phyloP scores from a whole-genome alignment of 2,113 vertebrate species.

The Clinocottus analis region DNA sequence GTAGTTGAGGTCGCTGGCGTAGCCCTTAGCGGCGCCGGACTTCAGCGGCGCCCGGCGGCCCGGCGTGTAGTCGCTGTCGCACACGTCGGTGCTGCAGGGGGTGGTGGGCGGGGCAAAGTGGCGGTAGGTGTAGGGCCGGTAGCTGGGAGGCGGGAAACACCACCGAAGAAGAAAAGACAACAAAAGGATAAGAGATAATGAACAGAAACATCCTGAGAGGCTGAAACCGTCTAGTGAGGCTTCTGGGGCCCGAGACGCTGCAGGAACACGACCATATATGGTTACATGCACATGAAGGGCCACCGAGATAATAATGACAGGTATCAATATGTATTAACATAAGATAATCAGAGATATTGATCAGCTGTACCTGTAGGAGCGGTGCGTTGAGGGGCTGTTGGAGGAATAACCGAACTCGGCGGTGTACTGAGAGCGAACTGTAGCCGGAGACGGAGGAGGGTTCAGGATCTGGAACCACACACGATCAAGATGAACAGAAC shows the following conservation, averaged over 20 bases:
- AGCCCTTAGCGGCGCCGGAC: constrained; percentile 87
- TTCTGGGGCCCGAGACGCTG: too few relatives aligned
- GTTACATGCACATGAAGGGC: too few relatives aligned
- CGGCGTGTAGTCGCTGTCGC: constrained; percentile 96
- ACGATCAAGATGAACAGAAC: too few relatives aligned
- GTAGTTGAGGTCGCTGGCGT: constrained; percentile 96
- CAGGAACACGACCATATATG: too few relatives aligned
- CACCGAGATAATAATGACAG: too few relatives aligned
- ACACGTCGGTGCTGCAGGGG: constrained; percentile 97
- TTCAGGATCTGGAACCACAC: constrained; percentile 95
- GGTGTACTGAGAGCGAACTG: constrained; percentile 96
- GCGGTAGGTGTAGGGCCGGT: constrained; percentile 94
- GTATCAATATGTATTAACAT: too few relatives aligned
- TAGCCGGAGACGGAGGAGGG: constrained; percentile 96
- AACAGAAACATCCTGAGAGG: too few relatives aligned
- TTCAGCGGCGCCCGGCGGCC: constrained; percentile 85
- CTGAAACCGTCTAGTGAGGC: too few relatives aligned
- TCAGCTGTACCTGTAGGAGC: constrained; percentile 89
- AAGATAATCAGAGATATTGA: too few relatives aligned
- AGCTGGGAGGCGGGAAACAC: constrained; percentile 77
- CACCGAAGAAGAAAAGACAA: neutral
- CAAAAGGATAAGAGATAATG: too few relatives aligned
- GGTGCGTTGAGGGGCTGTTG: constrained; percentile 97
- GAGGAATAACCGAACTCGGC: constrained; percentile 98
- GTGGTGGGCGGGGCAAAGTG: constrained; percentile 97